Evolutionary conservation across 2,113 vertebrate genomes (phyloP).

Genomic region (Caretta caretta): DNA sequence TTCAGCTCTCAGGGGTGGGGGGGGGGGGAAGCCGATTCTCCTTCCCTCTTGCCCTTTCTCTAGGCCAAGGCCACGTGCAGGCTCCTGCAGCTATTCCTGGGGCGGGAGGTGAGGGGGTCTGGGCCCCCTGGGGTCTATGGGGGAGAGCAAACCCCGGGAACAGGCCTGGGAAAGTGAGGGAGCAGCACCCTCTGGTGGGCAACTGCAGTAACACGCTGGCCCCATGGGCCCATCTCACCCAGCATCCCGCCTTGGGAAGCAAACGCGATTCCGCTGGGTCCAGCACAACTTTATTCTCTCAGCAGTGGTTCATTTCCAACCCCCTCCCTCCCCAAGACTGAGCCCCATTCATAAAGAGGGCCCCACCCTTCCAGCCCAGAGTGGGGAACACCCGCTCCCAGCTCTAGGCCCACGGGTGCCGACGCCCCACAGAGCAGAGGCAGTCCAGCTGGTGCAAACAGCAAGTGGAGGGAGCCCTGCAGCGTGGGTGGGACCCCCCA

Average conservation of each 20-base stretch:
- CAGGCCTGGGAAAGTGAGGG: neutral
- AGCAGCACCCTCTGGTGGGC: neutral
- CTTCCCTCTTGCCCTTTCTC: too few relatives aligned
- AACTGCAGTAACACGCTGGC: neutral
- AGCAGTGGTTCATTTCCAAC: neutral
- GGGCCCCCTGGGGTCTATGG: too few relatives aligned
- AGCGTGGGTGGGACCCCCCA: too few relatives aligned
- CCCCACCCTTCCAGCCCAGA: neutral
- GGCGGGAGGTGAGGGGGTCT: neutral
- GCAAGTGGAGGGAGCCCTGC: neutral
- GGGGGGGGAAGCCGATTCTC: neutral
- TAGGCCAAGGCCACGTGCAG: neutral
- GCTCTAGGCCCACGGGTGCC: rapidly evolving
- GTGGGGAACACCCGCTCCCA: neutral
- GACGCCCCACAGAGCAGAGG: too few relatives aligned
- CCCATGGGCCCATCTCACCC: neutral
- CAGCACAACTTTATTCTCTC: neutral
- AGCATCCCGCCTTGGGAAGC: neutral
- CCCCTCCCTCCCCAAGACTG: neutral
- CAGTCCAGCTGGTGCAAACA: neutral
- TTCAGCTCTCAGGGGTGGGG: neutral
- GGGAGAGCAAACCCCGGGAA: neutral
- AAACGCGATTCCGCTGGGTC: neutral
- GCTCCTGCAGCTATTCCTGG: neutral
- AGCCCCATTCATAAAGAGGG: neutral